A percentile compares a stretch with the other conserved stretches of the same genome.
These are phyloP conservation scores for Drosophila kohkoa DNA, from an alignment of 1,140 invertebrate genomes.

Conservation along the genomic window DNA sequence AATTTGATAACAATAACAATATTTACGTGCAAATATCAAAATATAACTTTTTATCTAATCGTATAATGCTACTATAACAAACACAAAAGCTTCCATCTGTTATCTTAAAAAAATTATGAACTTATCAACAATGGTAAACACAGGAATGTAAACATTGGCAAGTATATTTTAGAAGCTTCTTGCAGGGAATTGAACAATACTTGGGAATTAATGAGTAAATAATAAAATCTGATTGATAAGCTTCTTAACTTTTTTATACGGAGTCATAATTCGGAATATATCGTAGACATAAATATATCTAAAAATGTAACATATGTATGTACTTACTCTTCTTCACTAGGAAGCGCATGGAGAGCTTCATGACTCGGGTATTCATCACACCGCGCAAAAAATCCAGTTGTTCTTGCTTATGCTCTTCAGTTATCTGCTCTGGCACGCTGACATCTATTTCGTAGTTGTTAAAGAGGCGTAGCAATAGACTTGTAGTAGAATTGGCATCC, in stretches of 20 bases:
- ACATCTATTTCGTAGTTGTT: slow-evolving; percentile 92
- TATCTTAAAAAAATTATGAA: slow-evolving; percentile 1
- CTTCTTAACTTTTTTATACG: too few relatives aligned
- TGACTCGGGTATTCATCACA: slow-evolving; percentile 90
- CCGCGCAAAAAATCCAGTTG: slow-evolving; percentile 91
- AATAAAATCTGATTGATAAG: too few relatives aligned
- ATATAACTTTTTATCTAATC: slow-evolving; percentile 1
- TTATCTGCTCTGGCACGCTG: slow-evolving; percentile 90
- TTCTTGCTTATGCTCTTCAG: slow-evolving; percentile 90
- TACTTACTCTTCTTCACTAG: slow-evolving; percentile 78
- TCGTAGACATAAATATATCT: too few relatives aligned
- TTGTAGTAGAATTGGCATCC: slow-evolving; percentile 87
- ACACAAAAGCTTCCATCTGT: not conserved
- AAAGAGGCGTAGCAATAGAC: slow-evolving; percentile 88
- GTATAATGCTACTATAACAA: not conserved
- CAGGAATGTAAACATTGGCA: not conserved
- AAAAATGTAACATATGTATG: slow-evolving; percentile 84
- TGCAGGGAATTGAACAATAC: not conserved
- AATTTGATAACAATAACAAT: too few relatives aligned
- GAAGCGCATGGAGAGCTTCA: slow-evolving; percentile 88
- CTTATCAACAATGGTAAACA: slow-evolving; percentile 4
- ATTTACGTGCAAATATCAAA: not conserved
- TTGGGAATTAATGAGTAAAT: not conserved
- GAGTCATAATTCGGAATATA: too few relatives aligned
- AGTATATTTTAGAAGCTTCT: not conserved